Evolutionary conservation across 2,888 invertebrate genomes (phyloP), one percentile per base, ranked within the genome.

Genomic region (Choreutis nemorana): DNA sequence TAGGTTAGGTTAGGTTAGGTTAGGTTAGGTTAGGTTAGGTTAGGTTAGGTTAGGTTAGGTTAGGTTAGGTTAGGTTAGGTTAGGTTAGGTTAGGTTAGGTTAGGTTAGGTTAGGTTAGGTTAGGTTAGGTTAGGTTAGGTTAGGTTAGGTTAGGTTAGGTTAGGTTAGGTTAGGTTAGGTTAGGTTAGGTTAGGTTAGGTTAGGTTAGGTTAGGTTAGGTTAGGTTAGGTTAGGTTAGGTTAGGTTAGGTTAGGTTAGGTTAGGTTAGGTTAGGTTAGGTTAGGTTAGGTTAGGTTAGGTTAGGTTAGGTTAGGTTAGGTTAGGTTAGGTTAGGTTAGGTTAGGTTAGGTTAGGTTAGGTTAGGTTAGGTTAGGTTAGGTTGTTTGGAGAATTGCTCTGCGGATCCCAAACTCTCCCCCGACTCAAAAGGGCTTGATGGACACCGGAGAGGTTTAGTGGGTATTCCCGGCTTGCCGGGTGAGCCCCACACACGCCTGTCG

Each of bases 141-240:
- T 22, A 21, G 6, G 30, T 26, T 1, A 30, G 30, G 13, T 13
- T 35, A 7, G 32, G 21, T 28, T 28, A 28, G 28, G 28, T 28
- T 28, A 28, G 28, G 28, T 28, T 28, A 28, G 28, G 28, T 28
- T 28, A 28, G 28, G 28, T 28, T 28, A 28, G 28, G 28, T 28
- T 28, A 28, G 28, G 28, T 28, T 28, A 28, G 28, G 28, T 28
- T 28, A 28, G 28, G 28, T 28, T 28, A 28, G 28, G 28, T 28
- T 28, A 28, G 28, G 28, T 28, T 28, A 28, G 28, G 28, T 28
- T 28, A 28, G 28, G 22, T 22, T 21, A 22, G 4, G 7, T 4
- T 22, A 28, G 28, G 28, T 28, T 28, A 28, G 28, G 28, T 28
- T 22, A 28, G 21, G 28, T 21, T 21, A 28, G 28, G 22, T 22